Evolutionary conservation across 1,140 invertebrate genomes (phyloP), one percentile per base, ranked within the genome.

Genomic region (Leptinotarsa texana): DNA sequence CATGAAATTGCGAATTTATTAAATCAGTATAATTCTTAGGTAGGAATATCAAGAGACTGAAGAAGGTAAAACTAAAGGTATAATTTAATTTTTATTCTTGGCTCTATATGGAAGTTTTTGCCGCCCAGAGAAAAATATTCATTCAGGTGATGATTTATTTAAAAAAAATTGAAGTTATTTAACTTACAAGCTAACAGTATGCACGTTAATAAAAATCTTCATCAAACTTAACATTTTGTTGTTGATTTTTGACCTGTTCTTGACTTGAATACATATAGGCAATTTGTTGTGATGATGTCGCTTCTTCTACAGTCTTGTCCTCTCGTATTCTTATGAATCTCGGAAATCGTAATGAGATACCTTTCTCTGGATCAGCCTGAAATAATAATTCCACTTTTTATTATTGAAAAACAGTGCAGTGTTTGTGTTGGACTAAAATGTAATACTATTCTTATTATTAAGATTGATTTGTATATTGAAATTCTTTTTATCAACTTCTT

Each of bases 341-440:
- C 13, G 98, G 98, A 87, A 99, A 99, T 66, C 98, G 88, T 17
- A 99, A 86, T 1, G 96, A 99, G 79, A 99, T 97, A 18, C 98
- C 98, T 82, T 96, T 95, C 81, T 95, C 93, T 24, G 92, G 89
- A 88, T 99, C 96, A 65, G 97, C 89, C 92, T 93, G 70, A 33
- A 85, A 80, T 74, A 65, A 18, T 42, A 42, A 42, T 42, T 42
- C 33, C 11, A 42, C 6, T 11, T 33, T 33, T 33, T 33, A 33
- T 33, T 33, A 8, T 8, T 2, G 33, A 42, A 42, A 42, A 42
- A 42, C 33, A 42, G 8, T 3, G 8, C 33, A 42, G 8, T 11
- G 33, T 11, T 11, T 11, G 8, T 42, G 27, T 27, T 27, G 27
- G 6, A 24, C 24, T 24, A 24, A 24, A 24, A 24, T 3, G 24